phyloP scores from a whole-genome alignment of 2,888 invertebrate species.

The Hirtodrosophila duncani region DNA sequence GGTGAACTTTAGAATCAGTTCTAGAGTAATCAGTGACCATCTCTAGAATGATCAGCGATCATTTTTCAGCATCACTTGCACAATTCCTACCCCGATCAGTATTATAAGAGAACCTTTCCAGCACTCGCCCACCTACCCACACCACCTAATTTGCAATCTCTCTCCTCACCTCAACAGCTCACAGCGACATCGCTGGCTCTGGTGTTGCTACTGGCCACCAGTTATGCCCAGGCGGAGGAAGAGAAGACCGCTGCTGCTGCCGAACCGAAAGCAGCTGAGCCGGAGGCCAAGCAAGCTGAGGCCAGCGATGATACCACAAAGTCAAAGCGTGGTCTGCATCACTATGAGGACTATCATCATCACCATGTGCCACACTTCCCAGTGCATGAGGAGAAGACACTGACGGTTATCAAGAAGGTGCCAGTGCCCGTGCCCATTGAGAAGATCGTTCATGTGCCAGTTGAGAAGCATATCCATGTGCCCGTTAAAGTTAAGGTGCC shows the following conservation, averaged over 20 bases:
- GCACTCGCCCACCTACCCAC: no score
- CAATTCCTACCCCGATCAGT: no score
- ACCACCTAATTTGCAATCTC: not conserved
- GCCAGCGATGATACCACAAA: constrained; percentile 82
- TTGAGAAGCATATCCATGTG: constrained; percentile 82
- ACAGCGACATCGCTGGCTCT: constrained; percentile 79
- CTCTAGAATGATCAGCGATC: no score
- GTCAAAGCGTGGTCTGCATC: constrained; percentile 86
- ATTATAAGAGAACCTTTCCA: no score
- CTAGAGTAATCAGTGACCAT: no score
- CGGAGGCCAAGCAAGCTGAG: constrained; percentile 59
- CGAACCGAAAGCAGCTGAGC: constrained; percentile 79
- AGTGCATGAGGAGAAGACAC: constrained; percentile 81
- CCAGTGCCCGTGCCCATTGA: constrained; percentile 85
- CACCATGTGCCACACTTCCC: constrained; percentile 74
- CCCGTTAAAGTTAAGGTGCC: constrained; percentile 84
- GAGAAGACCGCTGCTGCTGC: constrained; percentile 79
- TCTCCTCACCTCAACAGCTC: constrained; percentile 51
- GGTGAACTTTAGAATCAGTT: no score
- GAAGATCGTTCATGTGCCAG: constrained; percentile 82
- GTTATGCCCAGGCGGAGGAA: constrained; percentile 79
- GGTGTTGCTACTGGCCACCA: constrained; percentile 81
- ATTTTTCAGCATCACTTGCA: no score
- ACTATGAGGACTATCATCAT: constrained; percentile 79
- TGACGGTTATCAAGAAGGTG: constrained; percentile 87